Percentiles rank a stretch among this genome's conserved stretches.
These are phyloP conservation scores for Scolopax bukidnonensis DNA, from an alignment of 2,797 vertebrate species.

Conservation along the genomic window DNA sequence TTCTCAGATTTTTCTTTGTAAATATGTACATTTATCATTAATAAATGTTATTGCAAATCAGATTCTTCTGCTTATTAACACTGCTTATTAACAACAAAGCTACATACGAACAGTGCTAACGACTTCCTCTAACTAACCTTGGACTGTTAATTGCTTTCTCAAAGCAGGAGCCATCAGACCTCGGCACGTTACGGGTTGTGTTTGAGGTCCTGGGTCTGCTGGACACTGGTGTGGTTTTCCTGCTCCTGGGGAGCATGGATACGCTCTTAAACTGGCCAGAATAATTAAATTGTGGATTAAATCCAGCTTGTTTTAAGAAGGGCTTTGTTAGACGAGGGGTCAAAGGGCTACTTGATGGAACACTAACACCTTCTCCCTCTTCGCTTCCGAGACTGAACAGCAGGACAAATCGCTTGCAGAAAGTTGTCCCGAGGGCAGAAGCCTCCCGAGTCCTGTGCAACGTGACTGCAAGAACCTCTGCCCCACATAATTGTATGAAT, in stretches of 20 bases:
- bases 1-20: constrained; percentile 69
- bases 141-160: neutral
- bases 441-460: neutral
- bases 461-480: neutral
- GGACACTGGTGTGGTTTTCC: neutral
- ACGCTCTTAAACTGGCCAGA: neutral
- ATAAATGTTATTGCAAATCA: constrained; percentile 71
- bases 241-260: neutral
- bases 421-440: neutral
- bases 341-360: neutral
- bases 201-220: neutral
- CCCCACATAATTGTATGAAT: rapidly evolving
- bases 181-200: neutral
- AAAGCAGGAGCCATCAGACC: neutral
- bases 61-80: constrained; percentile 37
- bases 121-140: neutral
- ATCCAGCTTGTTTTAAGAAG: neutral
- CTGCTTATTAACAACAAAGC: constrained; percentile 59
- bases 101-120: neutral
- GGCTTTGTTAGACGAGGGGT: neutral
- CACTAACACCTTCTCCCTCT: neutral
- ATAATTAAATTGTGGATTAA: neutral
- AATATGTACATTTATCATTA: constrained; percentile 71
- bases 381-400: rapidly evolving
- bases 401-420: neutral